Base-by-base conservation (phyloP, 2,797 vertebrate species). In the Poecilia picta region DNA sequence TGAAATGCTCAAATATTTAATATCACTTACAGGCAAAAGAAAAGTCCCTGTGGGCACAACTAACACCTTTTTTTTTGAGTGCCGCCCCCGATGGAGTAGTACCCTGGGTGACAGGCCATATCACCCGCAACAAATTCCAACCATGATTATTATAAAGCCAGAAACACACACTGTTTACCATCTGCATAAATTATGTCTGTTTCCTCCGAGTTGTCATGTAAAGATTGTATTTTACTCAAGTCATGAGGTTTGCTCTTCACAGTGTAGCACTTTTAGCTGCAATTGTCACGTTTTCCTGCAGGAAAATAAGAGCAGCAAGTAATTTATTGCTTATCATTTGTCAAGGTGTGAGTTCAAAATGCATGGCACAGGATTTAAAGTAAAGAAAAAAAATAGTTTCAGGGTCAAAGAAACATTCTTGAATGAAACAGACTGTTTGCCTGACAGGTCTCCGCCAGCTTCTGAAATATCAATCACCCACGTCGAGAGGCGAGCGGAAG, bases 391-490 rank as follows among this genome's bases (percentile, higher is more conserved):
- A 87, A 81, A 78, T 72, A 80, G 18, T 79, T 83, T 86, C 23
- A 45, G 53, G 51, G 73, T 82, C 87, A 87, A 84, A 78, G 90
- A 90, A 81, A 23, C 16, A 18, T 23, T 59, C 41, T 79, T 86
- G 84, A 79, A 79, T 79, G 55, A 81, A 81, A 77, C 81, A 33
- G 73, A 83, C 79, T 83, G 83, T 85, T 87, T 91, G 86, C 82
- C 77, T 86, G 92, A 90, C 87, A 83, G 88, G 88, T 86, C 76
- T 49, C 74, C 5, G 20, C 78, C 57, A 47, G 81, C 92, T 88
- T 91, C 93, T 93, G 93, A 94, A 93, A 94, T 93, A 93, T 93
- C 91, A 90, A 93, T 94, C 93, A 93, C 81, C 68, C 82, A 76
- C 89, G 36, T 84, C 89, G 81, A 75, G 87, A 82, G 86, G 77